Evolutionary conservation across 2,888 invertebrate genomes (phyloP).

Genomic region (Spisula solida): DNA sequence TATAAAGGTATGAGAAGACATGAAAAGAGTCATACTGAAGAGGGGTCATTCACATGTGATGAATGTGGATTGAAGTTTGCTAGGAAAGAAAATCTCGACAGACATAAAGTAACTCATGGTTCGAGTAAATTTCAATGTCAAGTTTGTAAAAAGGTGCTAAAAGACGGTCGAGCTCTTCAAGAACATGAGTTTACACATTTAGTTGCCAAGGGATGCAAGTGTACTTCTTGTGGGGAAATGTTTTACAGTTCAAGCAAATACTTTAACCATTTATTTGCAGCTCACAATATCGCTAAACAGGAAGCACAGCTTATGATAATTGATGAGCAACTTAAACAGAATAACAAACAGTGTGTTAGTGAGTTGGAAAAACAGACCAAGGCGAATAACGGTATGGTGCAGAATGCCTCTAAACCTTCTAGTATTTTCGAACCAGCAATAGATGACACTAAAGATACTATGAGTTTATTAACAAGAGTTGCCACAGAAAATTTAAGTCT

Average conservation of each 20-base stretch:
- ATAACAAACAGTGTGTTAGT: conserved; percentile 20
- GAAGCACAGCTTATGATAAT: conserved; percentile 49
- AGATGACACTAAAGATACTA: conserved; percentile 38
- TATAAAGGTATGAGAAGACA: conserved; percentile 61
- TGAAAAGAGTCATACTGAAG: conserved; percentile 64
- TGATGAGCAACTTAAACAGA: conserved; percentile 32
- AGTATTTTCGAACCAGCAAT: conserved; percentile 44
- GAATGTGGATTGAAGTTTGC: conserved; percentile 53
- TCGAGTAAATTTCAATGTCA: conserved; percentile 44
- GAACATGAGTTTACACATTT: conserved; percentile 50
- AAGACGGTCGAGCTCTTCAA: conserved; percentile 38
- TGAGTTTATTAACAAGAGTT: conserved; percentile 60
- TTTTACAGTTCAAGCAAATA: conserved; percentile 53
- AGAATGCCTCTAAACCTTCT: conserved; percentile 13
- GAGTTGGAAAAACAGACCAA: conserved; percentile 2
- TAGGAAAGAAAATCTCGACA: conserved; percentile 45
- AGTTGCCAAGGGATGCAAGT: conserved; percentile 50
- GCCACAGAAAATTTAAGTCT: conserved; percentile 65
- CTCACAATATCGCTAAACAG: conserved; percentile 56
- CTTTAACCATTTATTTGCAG: conserved; percentile 58
- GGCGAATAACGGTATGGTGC: neutral
- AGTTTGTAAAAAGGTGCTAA: conserved; percentile 50
- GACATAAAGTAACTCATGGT: conserved; percentile 43
- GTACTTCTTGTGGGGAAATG: conserved; percentile 52
- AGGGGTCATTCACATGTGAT: conserved; percentile 46